Percentiles rank a stretch among this genome's conserved stretches.
phyloP scores from a whole-genome alignment of 2,888 invertebrate species.

The Polyploca ridens region DNA sequence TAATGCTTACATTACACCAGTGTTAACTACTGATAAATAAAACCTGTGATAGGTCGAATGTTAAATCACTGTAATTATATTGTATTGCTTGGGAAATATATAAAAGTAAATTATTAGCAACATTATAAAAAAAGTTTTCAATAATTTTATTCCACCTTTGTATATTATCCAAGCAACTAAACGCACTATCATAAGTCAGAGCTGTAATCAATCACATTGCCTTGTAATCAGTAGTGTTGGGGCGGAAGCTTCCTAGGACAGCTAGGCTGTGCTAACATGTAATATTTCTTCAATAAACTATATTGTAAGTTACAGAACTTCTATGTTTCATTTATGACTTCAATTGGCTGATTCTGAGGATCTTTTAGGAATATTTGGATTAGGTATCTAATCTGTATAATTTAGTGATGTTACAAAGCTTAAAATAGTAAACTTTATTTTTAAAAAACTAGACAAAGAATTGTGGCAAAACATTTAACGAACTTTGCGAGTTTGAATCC shows the following conservation, averaged over 20 bases:
- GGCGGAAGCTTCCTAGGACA: conserved; percentile 70
- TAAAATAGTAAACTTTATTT: too few relatives aligned
- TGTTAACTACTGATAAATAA: conserved; percentile 40
- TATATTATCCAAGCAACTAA: conserved; percentile 22
- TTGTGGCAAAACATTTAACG: too few relatives aligned
- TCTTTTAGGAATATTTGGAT: too few relatives aligned
- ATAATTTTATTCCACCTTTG: neutral
- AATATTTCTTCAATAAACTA: conserved; percentile 79
- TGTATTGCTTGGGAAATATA: conserved; percentile 38
- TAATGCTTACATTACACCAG: conserved; percentile 46
- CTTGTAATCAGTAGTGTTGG: conserved; percentile 60
- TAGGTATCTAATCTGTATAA: too few relatives aligned
- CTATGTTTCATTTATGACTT: conserved; percentile 34
- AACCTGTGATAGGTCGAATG: conserved; percentile 67
- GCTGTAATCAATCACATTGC: conserved; percentile 59
- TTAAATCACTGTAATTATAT: conserved; percentile 33
- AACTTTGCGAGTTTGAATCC: too few relatives aligned
- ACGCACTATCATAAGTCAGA: conserved; percentile 26
- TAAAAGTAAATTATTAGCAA: neutral
- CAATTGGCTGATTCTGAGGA: too few relatives aligned
- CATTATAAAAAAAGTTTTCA: too few relatives aligned
- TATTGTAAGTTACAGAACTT: conserved; percentile 69
- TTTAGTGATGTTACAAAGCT: too few relatives aligned
- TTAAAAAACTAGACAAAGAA: too few relatives aligned
- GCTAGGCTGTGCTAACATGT: conserved; percentile 79